Percentiles rank a stretch among this genome's conserved stretches.
Evolutionary conservation across 2,888 invertebrate species (phyloP).

Genomic region (Blastobasis adustella): DNA sequence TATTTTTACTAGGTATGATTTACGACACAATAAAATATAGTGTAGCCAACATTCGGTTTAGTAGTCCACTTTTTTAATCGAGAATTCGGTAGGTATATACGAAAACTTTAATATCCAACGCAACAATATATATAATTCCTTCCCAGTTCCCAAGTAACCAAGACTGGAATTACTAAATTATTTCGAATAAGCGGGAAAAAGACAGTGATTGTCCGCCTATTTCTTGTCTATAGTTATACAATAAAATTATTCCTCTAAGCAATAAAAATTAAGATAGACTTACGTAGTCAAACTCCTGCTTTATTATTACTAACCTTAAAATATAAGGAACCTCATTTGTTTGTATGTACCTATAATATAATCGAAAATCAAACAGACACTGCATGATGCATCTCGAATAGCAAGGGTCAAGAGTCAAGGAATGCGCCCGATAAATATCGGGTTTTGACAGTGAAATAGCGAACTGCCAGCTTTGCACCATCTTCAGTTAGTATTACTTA

Average conservation of each 20-base stretch:
- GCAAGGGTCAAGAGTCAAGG: slow-evolving; percentile 40
- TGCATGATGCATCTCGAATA: slow-evolving; percentile 38
- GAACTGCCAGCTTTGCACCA: slow-evolving; percentile 23
- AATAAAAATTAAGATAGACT: slow-evolving; percentile 3
- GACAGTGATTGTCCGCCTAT: too few relatives aligned
- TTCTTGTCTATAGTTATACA: slow-evolving; percentile 3
- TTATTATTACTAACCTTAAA: neutral
- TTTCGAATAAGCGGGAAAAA: too few relatives aligned
- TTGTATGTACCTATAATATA: neutral
- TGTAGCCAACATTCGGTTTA: too few relatives aligned
- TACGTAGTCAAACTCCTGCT: neutral
- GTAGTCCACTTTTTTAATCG: too few relatives aligned
- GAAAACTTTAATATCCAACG: too few relatives aligned
- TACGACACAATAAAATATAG: too few relatives aligned
- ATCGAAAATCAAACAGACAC: slow-evolving; percentile 22
- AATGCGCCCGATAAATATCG: slow-evolving; percentile 54
- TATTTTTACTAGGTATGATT: too few relatives aligned
- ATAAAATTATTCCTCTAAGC: slow-evolving; percentile 5
- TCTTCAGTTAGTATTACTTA: too few relatives aligned
- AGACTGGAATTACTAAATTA: too few relatives aligned
- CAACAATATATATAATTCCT: too few relatives aligned
- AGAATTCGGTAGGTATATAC: too few relatives aligned
- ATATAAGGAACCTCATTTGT: neutral
- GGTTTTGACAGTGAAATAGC: slow-evolving; percentile 65
- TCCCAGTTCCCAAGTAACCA: too few relatives aligned